Evolutionary conservation across 2,113 vertebrate genomes (phyloP), one percentile per base, ranked within the genome.

Genomic region (Cochlearius cochlearius): DNA sequence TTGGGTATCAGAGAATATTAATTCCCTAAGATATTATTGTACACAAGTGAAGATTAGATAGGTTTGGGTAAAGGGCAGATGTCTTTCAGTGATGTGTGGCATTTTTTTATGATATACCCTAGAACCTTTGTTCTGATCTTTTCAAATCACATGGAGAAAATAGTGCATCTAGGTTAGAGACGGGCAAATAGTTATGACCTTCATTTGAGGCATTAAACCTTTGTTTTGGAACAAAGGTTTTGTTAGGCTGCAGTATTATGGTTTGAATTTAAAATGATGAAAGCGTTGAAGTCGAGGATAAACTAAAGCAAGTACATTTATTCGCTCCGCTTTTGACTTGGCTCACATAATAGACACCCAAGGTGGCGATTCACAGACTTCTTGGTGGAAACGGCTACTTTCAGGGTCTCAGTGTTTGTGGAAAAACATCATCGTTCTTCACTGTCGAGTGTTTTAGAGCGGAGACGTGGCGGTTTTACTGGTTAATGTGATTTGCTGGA

Each of bases 181-280:
- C 7, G 3, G 80, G 96, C 93, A 96, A 96, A 97, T 96, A 97
- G 95, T 93, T 95, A 92, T 96, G 93, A 97, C 96, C 95, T 96
- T 97, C 96, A 95, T 97, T 96, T 93, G 62, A 94, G 69, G 66
- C 80, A 92, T 67, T 90, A 87, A 95, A 79, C 67, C 80, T 96
- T 87, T 92, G 69, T 82, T 91, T 97, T 91, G 76, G 77, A 85
- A 17, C 74, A 60, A 63, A 92, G 87, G 29, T 91, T 95, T 75
- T 94, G 80, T 92, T 91, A 78, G 77, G 67, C 62, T 92, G 45
- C 79, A 72, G 73, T 41, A 53, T 59, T 69, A 0, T 2, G 68
- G 55, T 68, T 82, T 14, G 30, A 83, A 75, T 75, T 75, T 32
- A 72, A 47, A 81, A 69, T 41, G 71, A 82, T 2, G 13, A 30